Percentiles rank a stretch among this genome's conserved stretches.
phyloP scores from a whole-genome alignment of 2,113 vertebrate species.

The Tympanuchus pallidicinctus region DNA sequence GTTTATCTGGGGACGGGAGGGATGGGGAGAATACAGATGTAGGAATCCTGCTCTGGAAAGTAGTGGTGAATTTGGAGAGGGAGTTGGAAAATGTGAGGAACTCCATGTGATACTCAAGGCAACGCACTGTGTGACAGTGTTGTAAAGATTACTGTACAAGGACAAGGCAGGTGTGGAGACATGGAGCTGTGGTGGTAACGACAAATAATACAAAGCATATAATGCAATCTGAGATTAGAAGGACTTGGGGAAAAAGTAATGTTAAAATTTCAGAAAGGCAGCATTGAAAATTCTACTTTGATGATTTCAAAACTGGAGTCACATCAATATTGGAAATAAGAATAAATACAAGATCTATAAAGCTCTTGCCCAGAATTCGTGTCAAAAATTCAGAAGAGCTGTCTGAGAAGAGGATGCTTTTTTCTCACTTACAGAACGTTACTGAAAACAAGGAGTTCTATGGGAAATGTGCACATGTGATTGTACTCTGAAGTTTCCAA shows the following conservation, averaged over 20 bases:
- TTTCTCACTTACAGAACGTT: neutral
- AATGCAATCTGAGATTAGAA: neutral
- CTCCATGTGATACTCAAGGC: rapidly evolving
- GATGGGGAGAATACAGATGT: neutral
- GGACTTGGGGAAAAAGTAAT: neutral
- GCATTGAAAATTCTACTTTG: neutral
- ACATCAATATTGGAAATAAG: neutral
- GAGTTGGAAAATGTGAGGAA: neutral
- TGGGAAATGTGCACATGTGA: neutral
- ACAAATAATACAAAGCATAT: neutral
- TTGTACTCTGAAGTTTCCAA: neutral
- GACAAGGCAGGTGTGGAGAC: neutral
- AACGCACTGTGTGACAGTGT: neutral
- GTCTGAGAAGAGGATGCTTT: neutral
- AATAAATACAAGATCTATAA: neutral
- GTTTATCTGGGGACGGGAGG: neutral
- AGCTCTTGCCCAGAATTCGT: neutral
- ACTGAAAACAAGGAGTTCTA: neutral
- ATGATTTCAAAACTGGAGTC: neutral
- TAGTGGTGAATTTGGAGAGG: neutral
- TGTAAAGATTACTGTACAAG: neutral
- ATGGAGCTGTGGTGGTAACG: neutral
- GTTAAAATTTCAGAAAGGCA: neutral
- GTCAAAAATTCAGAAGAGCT: neutral
- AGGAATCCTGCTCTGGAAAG: neutral